These are phyloP conservation scores for Tetraneura akinire DNA, from an alignment of 1,140 invertebrate genomes.

Conservation along the genomic window DNA sequence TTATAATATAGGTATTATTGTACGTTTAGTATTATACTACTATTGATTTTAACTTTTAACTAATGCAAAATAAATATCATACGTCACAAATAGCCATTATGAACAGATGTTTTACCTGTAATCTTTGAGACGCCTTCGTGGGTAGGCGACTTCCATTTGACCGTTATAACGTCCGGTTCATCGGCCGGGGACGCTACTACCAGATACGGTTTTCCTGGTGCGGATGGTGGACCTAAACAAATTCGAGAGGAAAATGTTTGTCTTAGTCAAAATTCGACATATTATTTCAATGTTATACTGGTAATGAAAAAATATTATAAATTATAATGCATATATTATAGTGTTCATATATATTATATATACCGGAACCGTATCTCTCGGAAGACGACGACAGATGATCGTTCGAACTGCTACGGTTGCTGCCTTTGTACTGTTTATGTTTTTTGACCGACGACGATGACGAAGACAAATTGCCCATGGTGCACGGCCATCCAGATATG, in stretches of 20 bases:
- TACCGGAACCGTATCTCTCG: background rate
- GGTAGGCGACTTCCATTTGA: constrained; percentile 80
- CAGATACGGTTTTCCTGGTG: constrained; percentile 76
- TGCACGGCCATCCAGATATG: constrained; percentile 9
- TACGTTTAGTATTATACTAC: too few relatives aligned
- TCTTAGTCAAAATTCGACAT: too few relatives aligned
- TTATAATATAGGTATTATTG: too few relatives aligned
- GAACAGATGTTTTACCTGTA: constrained; percentile 61
- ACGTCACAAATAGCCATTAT: too few relatives aligned
- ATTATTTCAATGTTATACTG: too few relatives aligned
- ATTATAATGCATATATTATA: too few relatives aligned
- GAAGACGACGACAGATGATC: constrained; percentile 10
- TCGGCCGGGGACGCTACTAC: constrained; percentile 68
- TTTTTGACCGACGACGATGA: constrained; percentile 34
- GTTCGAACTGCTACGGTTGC: background rate
- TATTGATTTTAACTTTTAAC: too few relatives aligned
- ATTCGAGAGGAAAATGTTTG: too few relatives aligned
- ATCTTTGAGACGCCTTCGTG: constrained; percentile 88
- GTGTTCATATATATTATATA: constrained; percentile 55
- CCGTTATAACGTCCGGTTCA: constrained; percentile 81
- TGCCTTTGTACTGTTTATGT: background rate
- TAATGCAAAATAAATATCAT: too few relatives aligned
- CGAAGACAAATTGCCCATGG: constrained; percentile 39
- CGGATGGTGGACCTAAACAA: constrained; percentile 69
- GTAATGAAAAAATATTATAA: too few relatives aligned